Percentiles rank a stretch among this genome's conserved stretches.
phyloP scores from a whole-genome alignment of 2,113 vertebrate genomes.

The Daubentonia madagascariensis region DNA sequence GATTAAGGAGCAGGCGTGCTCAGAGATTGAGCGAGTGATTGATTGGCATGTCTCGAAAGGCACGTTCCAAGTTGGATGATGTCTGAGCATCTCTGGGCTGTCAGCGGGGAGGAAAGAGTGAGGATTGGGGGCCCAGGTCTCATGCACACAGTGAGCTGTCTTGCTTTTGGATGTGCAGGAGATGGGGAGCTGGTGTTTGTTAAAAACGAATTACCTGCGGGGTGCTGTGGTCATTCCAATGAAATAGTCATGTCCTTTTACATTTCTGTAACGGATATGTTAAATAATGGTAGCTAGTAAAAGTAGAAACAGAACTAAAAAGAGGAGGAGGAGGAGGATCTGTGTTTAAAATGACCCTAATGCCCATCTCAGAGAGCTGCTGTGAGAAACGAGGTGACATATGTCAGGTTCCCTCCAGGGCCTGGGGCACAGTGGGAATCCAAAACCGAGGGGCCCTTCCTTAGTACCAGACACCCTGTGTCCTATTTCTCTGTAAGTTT shows the following conservation, averaged over 20 bases:
- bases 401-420: background rate
- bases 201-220: background rate
- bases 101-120: background rate
- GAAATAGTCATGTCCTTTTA: background rate
- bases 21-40: constrained; percentile 15
- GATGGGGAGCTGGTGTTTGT: background rate
- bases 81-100: background rate
- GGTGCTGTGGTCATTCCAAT: background rate
- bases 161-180: background rate
- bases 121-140: background rate
- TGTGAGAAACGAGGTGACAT: background rate
- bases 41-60: background rate
- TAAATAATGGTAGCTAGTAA: constrained; percentile 28
- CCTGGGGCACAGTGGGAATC: background rate
- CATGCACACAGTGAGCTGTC: background rate
- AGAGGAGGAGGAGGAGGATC: background rate
- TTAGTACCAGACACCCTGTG: background rate
- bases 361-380: background rate
- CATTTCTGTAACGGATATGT: constrained; percentile 11
- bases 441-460: background rate
- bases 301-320: background rate
- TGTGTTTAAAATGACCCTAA: background rate
- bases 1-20: constrained; percentile 34
- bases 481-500: background rate
- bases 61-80: background rate